These are phyloP conservation scores for Drosophila borborema DNA, from an alignment of 2,888 invertebrate genomes.

Conservation along the genomic window DNA sequence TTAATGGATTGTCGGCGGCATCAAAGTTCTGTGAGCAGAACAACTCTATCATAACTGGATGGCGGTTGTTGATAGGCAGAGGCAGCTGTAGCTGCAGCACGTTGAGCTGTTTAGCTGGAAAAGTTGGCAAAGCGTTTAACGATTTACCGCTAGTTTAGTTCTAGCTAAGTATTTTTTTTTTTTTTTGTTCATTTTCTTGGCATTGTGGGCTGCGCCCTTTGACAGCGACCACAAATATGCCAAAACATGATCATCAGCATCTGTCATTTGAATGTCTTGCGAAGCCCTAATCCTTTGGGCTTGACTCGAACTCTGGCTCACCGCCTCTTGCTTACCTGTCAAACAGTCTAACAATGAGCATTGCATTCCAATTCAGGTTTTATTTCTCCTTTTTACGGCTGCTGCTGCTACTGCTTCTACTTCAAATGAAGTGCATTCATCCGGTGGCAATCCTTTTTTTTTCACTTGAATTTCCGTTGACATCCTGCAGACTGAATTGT, in stretches of 20 bases:
- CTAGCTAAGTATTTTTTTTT: constrained; percentile 5
- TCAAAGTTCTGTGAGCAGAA: constrained; percentile 55
- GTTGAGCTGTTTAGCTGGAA: constrained; percentile 29
- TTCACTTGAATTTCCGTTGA: constrained; percentile 77
- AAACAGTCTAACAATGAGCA: constrained; percentile 65
- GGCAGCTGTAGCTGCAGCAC: constrained; percentile 59
- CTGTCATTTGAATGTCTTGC: constrained; percentile 53
- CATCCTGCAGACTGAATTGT: constrained; percentile 58
- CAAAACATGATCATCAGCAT: constrained; percentile 74
- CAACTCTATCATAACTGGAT: constrained; percentile 60
- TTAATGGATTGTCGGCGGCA: constrained; percentile 68
- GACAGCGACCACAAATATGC: constrained; percentile 69
- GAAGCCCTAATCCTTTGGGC: constrained; percentile 62
- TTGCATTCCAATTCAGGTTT: constrained; percentile 44
- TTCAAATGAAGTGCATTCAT: constrained; percentile 82
- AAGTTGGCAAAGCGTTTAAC: constrained; percentile 43
- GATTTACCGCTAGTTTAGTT: constrained; percentile 38
- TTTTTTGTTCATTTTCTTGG: neutral
- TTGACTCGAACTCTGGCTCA: constrained; percentile 42
- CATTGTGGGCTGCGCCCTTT: constrained; percentile 43
- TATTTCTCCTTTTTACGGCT: constrained; percentile 11
- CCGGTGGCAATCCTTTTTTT: constrained; percentile 77
- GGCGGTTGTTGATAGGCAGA: constrained; percentile 1
- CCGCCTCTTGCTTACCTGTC: constrained; percentile 50
- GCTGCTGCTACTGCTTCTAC: constrained; percentile 52